Evolutionary conservation across 2,113 vertebrate species (phyloP).

Genomic region (Rhinichthys klamathensis): DNA sequence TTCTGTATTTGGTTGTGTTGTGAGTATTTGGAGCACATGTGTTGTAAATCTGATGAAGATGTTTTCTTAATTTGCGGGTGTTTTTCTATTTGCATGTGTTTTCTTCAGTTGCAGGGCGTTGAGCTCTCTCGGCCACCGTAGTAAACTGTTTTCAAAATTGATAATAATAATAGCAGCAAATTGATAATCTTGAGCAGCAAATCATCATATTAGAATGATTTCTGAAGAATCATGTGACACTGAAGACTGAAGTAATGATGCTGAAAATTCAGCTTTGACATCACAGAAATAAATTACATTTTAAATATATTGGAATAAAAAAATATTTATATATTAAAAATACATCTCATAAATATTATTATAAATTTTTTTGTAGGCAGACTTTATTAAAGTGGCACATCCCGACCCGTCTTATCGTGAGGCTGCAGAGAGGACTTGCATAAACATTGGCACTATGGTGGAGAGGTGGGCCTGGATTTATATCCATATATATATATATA

Average conservation of each 20-base stretch:
- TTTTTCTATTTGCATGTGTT: too few relatives aligned
- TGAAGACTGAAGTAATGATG: background rate
- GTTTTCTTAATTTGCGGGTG: too few relatives aligned
- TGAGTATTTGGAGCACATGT: too few relatives aligned
- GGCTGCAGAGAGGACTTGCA: conserved; percentile 91
- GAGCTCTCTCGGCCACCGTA: too few relatives aligned
- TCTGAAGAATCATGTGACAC: background rate
- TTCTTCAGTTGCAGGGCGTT: too few relatives aligned
- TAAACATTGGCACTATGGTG: conserved; percentile 89
- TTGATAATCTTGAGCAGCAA: background rate
- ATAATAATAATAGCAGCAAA: background rate
- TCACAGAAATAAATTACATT: background rate
- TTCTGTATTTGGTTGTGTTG: too few relatives aligned
- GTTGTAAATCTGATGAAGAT: too few relatives aligned
- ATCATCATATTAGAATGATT: background rate
- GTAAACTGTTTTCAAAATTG: background rate
- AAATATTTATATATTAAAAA: background rate
- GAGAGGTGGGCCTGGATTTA: conserved; percentile 81
- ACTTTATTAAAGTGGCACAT: conserved; percentile 96
- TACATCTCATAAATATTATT: background rate
- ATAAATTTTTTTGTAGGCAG: conserved; percentile 78
- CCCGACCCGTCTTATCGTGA: conserved; percentile 88
- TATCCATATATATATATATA: conserved; percentile 5
- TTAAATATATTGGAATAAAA: background rate
- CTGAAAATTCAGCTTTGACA: too few relatives aligned